These are phyloP conservation scores for Pterocles orientalis DNA, from an alignment of 2,113 vertebrate species.

Conservation along the genomic window DNA sequence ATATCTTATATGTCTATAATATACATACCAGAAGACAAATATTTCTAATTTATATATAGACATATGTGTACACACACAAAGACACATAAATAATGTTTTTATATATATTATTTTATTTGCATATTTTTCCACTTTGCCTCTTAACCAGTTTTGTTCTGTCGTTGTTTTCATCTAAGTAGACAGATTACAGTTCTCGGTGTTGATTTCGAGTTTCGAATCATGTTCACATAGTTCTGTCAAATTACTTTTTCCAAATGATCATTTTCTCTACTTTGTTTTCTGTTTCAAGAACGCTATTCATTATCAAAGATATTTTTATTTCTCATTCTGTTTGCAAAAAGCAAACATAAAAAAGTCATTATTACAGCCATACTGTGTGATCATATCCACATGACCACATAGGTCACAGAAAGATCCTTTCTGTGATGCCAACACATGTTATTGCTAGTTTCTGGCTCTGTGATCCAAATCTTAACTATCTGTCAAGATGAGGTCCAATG, in stretches of 20 bases:
- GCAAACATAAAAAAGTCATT: accelerated
- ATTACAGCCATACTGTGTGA: not conserved
- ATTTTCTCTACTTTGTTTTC: not conserved
- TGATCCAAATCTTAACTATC: not conserved
- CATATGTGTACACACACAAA: not conserved
- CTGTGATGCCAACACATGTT: not conserved
- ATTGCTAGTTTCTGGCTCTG: not conserved
- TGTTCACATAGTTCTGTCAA: not conserved
- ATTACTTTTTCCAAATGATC: not conserved
- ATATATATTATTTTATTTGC: not conserved
- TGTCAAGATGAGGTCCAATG: not conserved
- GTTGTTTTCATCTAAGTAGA: not conserved
- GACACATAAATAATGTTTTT: not conserved
- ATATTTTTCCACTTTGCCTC: not conserved
- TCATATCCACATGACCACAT: not conserved
- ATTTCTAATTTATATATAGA: not conserved
- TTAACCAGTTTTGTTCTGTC: not conserved
- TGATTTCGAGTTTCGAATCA: not conserved
- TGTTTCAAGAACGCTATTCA: not conserved
- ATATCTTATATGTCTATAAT: not conserved
- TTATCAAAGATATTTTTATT: not conserved
- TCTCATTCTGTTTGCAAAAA: not conserved
- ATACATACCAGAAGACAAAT: not conserved
- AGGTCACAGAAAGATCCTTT: not conserved
- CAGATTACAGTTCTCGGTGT: not conserved